A percentile compares a stretch with the other conserved stretches of the same genome.
Evolutionary conservation across 64 coral and sea anemone species (phyloP).

Genomic region (Montipora capricornis): DNA sequence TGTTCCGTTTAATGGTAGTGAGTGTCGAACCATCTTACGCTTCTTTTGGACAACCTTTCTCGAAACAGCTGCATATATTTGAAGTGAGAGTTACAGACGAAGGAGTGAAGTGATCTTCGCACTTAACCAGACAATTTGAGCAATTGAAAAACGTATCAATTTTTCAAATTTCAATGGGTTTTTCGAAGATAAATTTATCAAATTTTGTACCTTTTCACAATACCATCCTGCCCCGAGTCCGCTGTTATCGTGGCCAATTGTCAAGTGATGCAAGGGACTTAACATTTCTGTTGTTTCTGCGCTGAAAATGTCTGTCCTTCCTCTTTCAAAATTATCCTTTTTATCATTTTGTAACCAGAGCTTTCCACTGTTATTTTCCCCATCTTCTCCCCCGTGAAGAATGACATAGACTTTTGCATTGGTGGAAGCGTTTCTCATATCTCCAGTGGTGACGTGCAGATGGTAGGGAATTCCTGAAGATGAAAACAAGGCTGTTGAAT

Average conservation of each 20-base stretch:
- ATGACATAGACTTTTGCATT: constrained; percentile 88
- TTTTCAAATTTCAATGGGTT: no score
- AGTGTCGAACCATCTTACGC: no score
- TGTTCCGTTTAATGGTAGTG: no score
- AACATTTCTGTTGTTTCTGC: constrained; percentile 88
- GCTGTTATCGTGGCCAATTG: constrained; percentile 96
- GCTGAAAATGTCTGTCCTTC: constrained; percentile 90
- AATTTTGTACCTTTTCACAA: constrained; percentile 86
- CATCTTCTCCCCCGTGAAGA: constrained; percentile 93
- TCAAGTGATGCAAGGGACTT: constrained; percentile 96
- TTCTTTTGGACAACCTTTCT: no score
- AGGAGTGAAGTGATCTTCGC: no score
- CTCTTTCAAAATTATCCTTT: constrained; percentile 88
- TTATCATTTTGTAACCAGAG: constrained; percentile 85
- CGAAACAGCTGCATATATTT: no score
- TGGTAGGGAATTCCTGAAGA: constrained; percentile 88
- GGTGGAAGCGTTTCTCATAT: constrained; percentile 83
- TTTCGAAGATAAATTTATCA: no score
- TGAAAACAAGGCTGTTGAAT: not conserved
- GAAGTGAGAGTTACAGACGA: no score
- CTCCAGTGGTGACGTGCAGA: constrained; percentile 87
- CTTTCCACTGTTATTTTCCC: constrained; percentile 88
- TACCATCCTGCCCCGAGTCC: constrained; percentile 95
- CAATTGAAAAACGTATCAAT: no score
- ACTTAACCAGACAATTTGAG: no score